Conservation (phyloP, 2,797 vertebrate species). For the Uromys caudimaculatus region DNA sequence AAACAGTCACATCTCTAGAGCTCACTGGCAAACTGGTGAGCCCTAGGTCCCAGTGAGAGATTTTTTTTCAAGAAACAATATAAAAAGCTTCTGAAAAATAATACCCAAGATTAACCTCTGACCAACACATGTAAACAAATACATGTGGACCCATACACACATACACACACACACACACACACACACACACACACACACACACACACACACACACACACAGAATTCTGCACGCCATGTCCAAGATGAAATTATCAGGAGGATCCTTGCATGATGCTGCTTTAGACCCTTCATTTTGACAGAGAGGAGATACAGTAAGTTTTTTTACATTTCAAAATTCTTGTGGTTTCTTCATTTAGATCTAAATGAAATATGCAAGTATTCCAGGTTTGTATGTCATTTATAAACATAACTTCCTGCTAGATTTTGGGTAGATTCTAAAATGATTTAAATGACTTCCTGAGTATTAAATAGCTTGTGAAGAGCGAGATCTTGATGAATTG, state of each 20-base stretch:
- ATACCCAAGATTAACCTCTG: background rate
- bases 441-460: constrained; percentile 73
- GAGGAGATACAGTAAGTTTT: constrained; percentile 56
- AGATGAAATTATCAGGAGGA: constrained; percentile 18
- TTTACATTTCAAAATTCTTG: constrained; percentile 59
- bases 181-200: background rate
- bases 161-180: background rate
- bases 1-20: background rate
- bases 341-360: constrained; percentile 53
- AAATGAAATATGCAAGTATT: constrained; percentile 64
- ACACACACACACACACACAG: background rate
- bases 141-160: background rate
- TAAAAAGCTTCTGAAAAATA: background rate
- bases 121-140: background rate
- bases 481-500: constrained; percentile 74
- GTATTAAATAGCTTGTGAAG: constrained; percentile 69
- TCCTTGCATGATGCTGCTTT: background rate
- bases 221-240: background rate
- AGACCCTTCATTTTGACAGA: constrained; percentile 38
- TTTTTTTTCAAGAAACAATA: background rate
- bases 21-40: background rate
- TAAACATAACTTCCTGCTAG: constrained; percentile 66
- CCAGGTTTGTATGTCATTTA: constrained; percentile 68
- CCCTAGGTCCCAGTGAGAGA: background rate
- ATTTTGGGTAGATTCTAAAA: constrained; percentile 70